A percentile compares a stretch with the other conserved stretches of the same genome.
These are phyloP conservation scores for Albula glossodonta DNA, from an alignment of 2,113 vertebrate genomes.

Conservation along the genomic window DNA sequence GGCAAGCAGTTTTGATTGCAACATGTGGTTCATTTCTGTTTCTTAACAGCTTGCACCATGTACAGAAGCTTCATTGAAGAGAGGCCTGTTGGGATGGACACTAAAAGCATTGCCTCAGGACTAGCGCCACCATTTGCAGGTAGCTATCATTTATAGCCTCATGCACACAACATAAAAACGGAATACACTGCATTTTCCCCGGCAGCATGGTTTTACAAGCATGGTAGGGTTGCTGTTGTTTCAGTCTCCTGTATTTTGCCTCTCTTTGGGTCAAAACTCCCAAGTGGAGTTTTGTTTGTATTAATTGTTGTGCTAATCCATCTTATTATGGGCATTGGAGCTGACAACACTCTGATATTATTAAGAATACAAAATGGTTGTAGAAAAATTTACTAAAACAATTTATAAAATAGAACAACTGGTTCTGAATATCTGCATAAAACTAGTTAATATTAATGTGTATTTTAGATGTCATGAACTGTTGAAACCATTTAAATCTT, in stretches of 20 bases:
- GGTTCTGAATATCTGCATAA: too few species aligned
- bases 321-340: not conserved
- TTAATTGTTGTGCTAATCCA: not conserved
- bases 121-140: constrained; percentile 73
- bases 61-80: constrained; percentile 70
- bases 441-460: too few species aligned
- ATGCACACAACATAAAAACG: too few species aligned
- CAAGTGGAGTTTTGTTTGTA: not conserved
- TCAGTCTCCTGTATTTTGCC: not conserved
- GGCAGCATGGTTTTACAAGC: too few species aligned
- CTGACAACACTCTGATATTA: not conserved
- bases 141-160: constrained; percentile 25
- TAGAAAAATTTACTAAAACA: too few species aligned
- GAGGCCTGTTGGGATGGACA: constrained; percentile 67
- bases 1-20: not conserved
- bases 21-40: not conserved
- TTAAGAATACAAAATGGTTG: too few species aligned
- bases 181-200: too few species aligned
- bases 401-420: too few species aligned
- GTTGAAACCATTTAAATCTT: too few species aligned
- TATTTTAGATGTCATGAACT: too few species aligned
- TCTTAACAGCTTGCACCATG: constrained; percentile 71
- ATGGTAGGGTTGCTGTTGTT: not conserved
- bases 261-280: not conserved
- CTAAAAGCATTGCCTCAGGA: constrained; percentile 71